Base-by-base conservation (phyloP, 2,888 invertebrate species). In the Romanomermis culicivorax region DNA sequence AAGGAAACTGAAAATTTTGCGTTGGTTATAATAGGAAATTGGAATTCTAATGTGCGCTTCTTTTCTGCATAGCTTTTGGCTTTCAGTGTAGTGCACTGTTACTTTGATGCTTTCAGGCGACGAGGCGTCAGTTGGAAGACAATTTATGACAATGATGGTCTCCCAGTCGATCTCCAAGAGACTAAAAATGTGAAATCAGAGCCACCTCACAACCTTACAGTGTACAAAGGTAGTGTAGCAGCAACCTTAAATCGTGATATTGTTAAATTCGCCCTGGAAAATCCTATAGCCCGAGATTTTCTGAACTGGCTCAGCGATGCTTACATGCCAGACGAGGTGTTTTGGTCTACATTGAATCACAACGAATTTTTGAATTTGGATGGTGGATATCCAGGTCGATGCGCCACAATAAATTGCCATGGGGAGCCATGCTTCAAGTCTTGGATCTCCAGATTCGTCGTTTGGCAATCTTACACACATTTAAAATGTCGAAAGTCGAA, bases 221-320 rank as follows among this genome's bases (percentile, higher is more conserved):
- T 55, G 2, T 55, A 55, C 25, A 55, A 55, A 43, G 55, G 55
- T 3, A 55, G 52, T 25, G 23, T 55, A 17, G 51, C 55, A 20
- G 29, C 42, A 4, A n/a, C 36, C 2, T n/a, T 55, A 2, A 51
- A n/a, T 42, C 30, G 51, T 3, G 23, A 29, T 2, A 43, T 53
- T 3, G 55, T 36, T 2, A 2, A 51, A 27, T 55, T 51, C 29
- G 20, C 25, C 3, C 26, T 55, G 4, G 20, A 52, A 11, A 30
- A 25, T 42, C 20, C 20, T 4, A 50, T 49, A 3, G 42, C 48
- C 24, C 2, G 4, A 2, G 25, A 3, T 36, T 27, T 53, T 4
- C 36, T 27, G 2, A 26, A 42, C 3, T 55, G 50, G 49, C 26
- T 55, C 2, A 11, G 25, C 23, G 29, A 52, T 30, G 42, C 55